Evolutionary conservation across 2,797 vertebrate species (phyloP).

Genomic region (Simalia tracyae): DNA sequence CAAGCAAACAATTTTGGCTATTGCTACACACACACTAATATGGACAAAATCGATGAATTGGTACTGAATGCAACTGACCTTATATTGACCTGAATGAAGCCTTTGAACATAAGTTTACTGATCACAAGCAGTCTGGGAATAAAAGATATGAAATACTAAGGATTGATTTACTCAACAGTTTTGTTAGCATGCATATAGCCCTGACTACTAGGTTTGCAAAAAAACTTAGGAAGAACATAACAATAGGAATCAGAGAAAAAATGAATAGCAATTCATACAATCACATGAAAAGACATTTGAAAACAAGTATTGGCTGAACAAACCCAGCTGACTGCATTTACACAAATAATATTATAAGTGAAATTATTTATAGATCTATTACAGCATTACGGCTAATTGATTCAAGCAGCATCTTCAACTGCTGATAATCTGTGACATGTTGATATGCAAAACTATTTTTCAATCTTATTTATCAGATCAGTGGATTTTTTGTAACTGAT

Average conservation of each 20-base stretch:
- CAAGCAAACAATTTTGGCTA: not conserved
- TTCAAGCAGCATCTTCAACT: not conserved
- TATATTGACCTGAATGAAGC: not conserved
- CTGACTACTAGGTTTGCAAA: not conserved
- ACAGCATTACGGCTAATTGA: not conserved
- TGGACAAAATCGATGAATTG: not conserved
- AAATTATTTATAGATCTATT: not conserved
- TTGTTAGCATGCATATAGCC: not conserved
- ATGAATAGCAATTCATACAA: not conserved
- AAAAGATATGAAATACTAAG: not conserved
- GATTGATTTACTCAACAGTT: not conserved
- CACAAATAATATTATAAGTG: not conserved
- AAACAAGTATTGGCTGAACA: not conserved
- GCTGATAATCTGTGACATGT: not conserved
- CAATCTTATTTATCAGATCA: not conserved
- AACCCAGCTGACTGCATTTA: not conserved
- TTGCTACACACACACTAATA: not conserved
- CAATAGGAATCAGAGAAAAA: not conserved
- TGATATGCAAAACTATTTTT: not conserved
- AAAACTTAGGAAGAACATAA: not conserved
- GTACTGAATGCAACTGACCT: not conserved
- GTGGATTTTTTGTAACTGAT: constrained; percentile 3
- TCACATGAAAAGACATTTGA: not conserved
- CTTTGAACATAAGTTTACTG: not conserved
- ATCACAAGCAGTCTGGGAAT: not conserved